These are phyloP conservation scores for Phyto melanocephala DNA, from an alignment of 2,888 invertebrate genomes.

Conservation along the genomic window DNA sequence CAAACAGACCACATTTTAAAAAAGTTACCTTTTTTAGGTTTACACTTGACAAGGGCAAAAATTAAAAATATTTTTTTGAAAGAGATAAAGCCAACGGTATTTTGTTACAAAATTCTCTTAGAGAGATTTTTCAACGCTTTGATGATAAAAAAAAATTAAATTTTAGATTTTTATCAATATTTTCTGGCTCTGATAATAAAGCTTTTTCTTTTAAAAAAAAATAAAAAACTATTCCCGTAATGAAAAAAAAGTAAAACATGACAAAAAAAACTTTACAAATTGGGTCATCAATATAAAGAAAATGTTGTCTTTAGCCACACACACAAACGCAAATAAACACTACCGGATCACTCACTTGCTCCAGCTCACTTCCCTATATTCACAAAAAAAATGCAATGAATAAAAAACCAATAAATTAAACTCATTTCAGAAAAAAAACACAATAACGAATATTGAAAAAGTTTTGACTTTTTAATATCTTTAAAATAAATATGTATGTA, in stretches of 20 bases:
- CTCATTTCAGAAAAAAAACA: conserved; percentile 22
- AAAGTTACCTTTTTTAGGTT: background rate
- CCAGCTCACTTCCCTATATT: background rate
- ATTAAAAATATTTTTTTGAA: background rate
- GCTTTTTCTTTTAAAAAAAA: conserved; percentile 3
- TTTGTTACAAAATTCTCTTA: conserved; percentile 54
- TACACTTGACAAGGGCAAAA: conserved; percentile 9
- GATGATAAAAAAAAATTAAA: conserved; percentile 57
- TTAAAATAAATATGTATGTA: conserved; percentile 22
- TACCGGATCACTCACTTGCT: background rate
- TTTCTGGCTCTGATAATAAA: conserved; percentile 17
- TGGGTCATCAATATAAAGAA: conserved; percentile 51
- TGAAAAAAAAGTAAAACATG: background rate
- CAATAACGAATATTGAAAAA: conserved; percentile 11
- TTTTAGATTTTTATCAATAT: conserved; percentile 61
- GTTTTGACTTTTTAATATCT: conserved; percentile 43
- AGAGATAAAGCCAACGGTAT: conserved; percentile 17
- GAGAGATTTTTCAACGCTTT: conserved; percentile 58
- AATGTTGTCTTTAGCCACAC: conserved; percentile 30
- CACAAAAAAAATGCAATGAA: conserved; percentile 30
- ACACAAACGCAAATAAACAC: background rate
- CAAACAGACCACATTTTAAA: background rate
- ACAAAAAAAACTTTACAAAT: conserved; percentile 44
- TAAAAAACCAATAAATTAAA: conserved; percentile 62
- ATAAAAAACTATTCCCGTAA: background rate